Evolutionary conservation across 2,797 vertebrate species (phyloP).

Genomic region (Gobio occitaniae): DNA sequence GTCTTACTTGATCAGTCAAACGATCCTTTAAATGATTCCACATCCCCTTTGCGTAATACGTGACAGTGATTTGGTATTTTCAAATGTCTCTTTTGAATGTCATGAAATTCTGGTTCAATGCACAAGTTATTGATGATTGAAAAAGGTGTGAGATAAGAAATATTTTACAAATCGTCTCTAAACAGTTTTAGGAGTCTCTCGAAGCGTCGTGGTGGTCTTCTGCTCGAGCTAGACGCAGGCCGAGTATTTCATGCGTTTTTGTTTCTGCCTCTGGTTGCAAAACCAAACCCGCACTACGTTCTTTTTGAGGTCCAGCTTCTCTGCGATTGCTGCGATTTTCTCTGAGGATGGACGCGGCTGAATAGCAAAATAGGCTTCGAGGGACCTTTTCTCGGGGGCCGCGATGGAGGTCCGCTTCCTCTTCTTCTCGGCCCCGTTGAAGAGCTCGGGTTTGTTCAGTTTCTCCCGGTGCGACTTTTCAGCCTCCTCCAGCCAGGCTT

Average conservation of each 20-base stretch:
- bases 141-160: constrained; percentile 78
- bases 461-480: constrained; percentile 97
- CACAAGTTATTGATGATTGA: constrained; percentile 81
- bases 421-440: constrained; percentile 95
- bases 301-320: constrained; percentile 98
- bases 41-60: constrained; percentile 73
- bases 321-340: constrained; percentile 96
- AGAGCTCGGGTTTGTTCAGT: constrained; percentile 96
- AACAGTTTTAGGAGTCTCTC: constrained; percentile 76
- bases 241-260: constrained; percentile 99
- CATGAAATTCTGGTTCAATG: constrained; percentile 75
- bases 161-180: constrained; percentile 83
- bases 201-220: constrained; percentile 45
- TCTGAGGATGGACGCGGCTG: constrained; percentile 96
- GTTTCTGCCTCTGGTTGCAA: constrained; percentile 98
- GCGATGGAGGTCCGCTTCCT: constrained; percentile 96
- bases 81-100: constrained; percentile 72
- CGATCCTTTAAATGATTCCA: constrained; percentile 81
- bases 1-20: constrained; percentile 91
- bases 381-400: constrained; percentile 92
- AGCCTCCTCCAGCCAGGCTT: constrained; percentile 96
- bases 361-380: constrained; percentile 96
- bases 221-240: constrained; percentile 85
- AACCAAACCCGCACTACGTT: constrained; percentile 99
- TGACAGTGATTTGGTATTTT: constrained; percentile 69